Base-by-base conservation (phyloP, 2,113 vertebrate species). In the Rhynchomys soricoides region DNA sequence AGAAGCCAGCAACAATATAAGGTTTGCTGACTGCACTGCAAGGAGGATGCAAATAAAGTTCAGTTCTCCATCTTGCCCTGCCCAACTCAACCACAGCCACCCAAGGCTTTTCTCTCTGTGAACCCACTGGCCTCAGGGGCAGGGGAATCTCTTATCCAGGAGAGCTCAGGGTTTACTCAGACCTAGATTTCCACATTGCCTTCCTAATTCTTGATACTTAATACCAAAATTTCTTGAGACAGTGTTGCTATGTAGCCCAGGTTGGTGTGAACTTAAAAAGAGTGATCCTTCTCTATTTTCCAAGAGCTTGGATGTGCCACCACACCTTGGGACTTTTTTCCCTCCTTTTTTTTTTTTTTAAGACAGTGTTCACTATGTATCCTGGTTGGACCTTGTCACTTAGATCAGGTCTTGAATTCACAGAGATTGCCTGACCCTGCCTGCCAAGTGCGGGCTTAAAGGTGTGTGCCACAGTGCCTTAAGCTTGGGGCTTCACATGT, bases 61-160 rank as follows among this genome's bases (percentile, higher is more conserved):
- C 92, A 97, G 96, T 13, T 31, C 29, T 8, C 97, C 96, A 97
- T 95, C 97, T 96, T 97, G 97, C 96, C 85, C 97, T 97, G 86
- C 97, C 96, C 48, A 57, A 5, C 50, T 22, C 68, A 55, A 40
- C 34, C 16, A 43, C 15, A 55, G 37, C 24, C 90, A 97, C 93
- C 97, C 91, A 21, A 57, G 3, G 17, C 29, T 45, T 15, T 71
- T 71, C 0, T 3, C 78, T 94, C n/a, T 34, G 31, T 24, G 77
- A 34, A 37, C 71, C 48, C 50, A 24, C 5, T 45, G 37, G n/a
- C 48, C 50, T 48, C 16, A 19, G 83, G 62, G 55, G 19, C 21
- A 16, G 4, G n/a, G 21, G 19, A 10, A 8, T 55, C 6, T 75
- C 59, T 57, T 43, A n/a, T 24, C 48, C 7, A 24, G 71, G n/a